Conservation (phyloP, 2,888 invertebrate genomes). For the Eilema caniola region DNA sequence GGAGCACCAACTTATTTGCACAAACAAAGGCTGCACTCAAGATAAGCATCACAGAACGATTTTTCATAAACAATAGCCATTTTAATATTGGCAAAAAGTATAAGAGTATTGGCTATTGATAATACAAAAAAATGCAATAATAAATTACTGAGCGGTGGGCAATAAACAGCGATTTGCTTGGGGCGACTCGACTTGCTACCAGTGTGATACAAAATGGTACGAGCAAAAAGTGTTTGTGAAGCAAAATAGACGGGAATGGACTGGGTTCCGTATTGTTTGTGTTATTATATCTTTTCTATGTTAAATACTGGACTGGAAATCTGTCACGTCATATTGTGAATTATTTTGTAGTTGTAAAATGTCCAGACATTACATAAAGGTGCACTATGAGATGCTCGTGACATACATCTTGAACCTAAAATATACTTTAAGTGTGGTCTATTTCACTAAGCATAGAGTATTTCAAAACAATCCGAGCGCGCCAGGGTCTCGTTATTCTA, state of each 20-base stretch:
- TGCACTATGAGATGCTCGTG: no score
- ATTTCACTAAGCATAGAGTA: no score
- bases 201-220: conserved; percentile 68
- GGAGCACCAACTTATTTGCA: conserved; percentile 47
- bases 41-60: conserved; percentile 80
- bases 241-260: neutral
- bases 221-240: conserved; percentile 52
- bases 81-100: conserved; percentile 83
- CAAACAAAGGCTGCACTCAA: conserved; percentile 61
- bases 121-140: conserved; percentile 86
- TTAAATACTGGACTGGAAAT: no score
- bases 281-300: neutral
- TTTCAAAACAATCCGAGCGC: no score
- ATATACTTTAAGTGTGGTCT: no score
- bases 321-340: no score
- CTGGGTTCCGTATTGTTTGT: conserved; percentile 36
- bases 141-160: conserved; percentile 84
- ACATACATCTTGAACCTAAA: no score
- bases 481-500: no score
- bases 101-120: conserved; percentile 83
- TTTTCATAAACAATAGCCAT: conserved; percentile 86
- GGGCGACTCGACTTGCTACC: conserved; percentile 83
- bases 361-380: no score
- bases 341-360: no score
- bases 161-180: conserved; percentile 85